These are phyloP conservation scores for Cantharis rufa DNA, from an alignment of 2,888 invertebrate genomes.

Conservation along the genomic window DNA sequence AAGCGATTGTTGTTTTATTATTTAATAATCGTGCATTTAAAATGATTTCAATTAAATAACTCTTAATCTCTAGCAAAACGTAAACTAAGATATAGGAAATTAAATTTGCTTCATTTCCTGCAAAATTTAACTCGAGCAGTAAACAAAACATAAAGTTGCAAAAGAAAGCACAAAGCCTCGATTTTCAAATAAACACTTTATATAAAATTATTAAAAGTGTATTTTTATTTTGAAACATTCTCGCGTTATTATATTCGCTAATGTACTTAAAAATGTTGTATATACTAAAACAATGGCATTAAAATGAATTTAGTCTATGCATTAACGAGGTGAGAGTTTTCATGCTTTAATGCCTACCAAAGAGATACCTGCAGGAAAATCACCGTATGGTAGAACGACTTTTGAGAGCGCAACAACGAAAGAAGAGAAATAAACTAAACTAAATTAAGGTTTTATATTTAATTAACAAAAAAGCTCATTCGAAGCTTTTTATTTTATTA, in stretches of 20 bases:
- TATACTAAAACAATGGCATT: neutral
- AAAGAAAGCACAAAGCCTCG: neutral
- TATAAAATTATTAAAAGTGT: neutral
- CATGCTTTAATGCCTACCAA: neutral
- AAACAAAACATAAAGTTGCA: slow-evolving; percentile 2
- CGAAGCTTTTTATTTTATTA: neutral
- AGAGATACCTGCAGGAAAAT: neutral
- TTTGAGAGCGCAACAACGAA: neutral
- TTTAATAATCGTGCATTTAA: neutral
- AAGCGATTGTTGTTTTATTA: neutral
- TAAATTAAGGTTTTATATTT: neutral
- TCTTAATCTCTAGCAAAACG: neutral
- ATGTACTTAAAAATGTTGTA: neutral
- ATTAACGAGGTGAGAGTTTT: neutral
- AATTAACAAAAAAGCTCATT: neutral
- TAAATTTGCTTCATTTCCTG: slow-evolving; percentile 17
- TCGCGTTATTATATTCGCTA: neutral
- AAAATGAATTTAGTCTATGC: neutral
- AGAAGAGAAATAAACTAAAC: neutral
- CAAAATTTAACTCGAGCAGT: slow-evolving; percentile 4
- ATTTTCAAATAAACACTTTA: neutral
- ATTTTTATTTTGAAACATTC: neutral
- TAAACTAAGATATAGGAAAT: slow-evolving; percentile 17
- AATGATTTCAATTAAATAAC: neutral
- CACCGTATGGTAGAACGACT: neutral